Percentiles rank a stretch among this genome's conserved stretches.
These are phyloP conservation scores for Pygoscelis antarcticus DNA, from an alignment of 2,113 vertebrate genomes.

Conservation along the genomic window DNA sequence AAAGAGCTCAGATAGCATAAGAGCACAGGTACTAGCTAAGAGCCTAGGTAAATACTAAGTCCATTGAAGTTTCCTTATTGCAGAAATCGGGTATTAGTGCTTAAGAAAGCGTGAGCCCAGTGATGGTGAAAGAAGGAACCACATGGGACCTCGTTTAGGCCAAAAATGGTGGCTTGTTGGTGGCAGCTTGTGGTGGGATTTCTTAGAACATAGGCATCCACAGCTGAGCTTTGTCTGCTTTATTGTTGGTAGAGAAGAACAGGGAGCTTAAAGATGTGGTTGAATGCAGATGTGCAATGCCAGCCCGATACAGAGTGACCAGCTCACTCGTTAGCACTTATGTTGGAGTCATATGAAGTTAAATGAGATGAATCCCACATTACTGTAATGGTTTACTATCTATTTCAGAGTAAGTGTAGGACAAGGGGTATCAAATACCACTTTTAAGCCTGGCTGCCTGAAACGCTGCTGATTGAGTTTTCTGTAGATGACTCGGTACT, in stretches of 20 bases:
- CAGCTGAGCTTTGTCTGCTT: not conserved
- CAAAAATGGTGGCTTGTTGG: not conserved
- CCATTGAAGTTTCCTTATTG: not conserved
- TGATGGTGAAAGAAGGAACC: not conserved
- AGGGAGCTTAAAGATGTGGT: not conserved
- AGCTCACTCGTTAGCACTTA: not conserved
- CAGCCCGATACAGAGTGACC: fast-evolving
- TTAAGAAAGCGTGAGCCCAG: not conserved
- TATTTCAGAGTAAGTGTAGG: not conserved
- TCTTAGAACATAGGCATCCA: not conserved
- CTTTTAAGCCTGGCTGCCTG: not conserved
- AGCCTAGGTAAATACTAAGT: not conserved
- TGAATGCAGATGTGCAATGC: not conserved
- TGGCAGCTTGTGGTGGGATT: not conserved
- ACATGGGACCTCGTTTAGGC: not conserved
- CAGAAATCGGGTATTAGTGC: not conserved
- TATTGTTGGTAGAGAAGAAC: not conserved
- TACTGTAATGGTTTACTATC: not conserved
- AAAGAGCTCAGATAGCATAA: not conserved
- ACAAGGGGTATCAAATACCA: not conserved
- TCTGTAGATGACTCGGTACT: not conserved
- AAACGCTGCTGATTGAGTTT: not conserved
- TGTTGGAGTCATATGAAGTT: not conserved
- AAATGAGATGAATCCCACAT: not conserved
- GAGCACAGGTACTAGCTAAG: not conserved